Conservation (phyloP, 35 echinoderm and acorn worm species). For the Stichopus chloronotus region DNA sequence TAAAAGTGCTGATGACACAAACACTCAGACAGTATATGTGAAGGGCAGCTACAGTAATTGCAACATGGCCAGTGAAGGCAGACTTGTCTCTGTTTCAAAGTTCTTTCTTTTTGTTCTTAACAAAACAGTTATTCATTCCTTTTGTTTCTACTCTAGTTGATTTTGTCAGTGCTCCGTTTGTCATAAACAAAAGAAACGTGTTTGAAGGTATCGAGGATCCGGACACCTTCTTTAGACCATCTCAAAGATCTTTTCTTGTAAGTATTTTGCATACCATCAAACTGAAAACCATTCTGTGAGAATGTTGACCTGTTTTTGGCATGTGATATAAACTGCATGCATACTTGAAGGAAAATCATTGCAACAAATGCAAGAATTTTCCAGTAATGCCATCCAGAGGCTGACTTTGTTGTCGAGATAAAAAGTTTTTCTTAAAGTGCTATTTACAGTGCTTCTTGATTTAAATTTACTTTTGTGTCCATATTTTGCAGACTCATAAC, state of each 20-base stretch:
- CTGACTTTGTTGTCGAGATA: too few relatives aligned
- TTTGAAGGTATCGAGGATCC: conserved; percentile 93
- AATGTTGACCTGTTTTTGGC: not conserved
- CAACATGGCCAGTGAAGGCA: too few relatives aligned
- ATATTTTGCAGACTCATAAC: conserved; percentile 68
- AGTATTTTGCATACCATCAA: conserved; percentile 26
- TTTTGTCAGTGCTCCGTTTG: conserved; percentile 93
- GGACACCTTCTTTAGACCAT: conserved; percentile 91
- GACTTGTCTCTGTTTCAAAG: not conserved
- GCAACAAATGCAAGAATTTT: not conserved
- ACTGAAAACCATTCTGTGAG: not conserved
- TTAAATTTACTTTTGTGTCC: not conserved
- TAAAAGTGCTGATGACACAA: too few relatives aligned
- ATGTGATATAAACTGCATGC: not conserved
- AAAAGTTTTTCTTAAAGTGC: too few relatives aligned
- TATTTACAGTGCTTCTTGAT: too few relatives aligned
- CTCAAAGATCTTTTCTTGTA: conserved; percentile 82
- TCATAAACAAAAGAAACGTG: conserved; percentile 74
- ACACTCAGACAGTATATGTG: too few relatives aligned
- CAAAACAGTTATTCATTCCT: too few relatives aligned
- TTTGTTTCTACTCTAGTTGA: conserved; percentile 65
- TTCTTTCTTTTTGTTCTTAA: conserved; percentile 10
- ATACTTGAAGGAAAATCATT: not conserved
- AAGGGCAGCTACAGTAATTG: too few relatives aligned
- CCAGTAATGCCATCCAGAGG: too few relatives aligned